These are phyloP conservation scores for Diglossa cyanea DNA, from an alignment of 2,797 vertebrate genomes.

Conservation along the genomic window DNA sequence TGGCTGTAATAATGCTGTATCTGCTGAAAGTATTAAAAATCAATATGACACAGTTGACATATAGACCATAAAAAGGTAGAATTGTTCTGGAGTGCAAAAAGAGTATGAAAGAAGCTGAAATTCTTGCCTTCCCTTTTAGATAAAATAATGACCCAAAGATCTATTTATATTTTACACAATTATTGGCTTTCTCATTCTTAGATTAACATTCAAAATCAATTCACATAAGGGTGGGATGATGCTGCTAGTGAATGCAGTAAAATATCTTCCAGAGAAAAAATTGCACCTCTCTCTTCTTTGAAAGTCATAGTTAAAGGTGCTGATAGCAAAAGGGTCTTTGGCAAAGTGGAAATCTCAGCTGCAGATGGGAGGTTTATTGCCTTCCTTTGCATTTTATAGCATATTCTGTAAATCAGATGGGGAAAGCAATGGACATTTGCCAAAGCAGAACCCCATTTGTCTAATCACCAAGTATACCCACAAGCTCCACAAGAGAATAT, in stretches of 20 bases:
- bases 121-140: background rate
- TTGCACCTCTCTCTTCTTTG: background rate
- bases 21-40: constrained; percentile 64
- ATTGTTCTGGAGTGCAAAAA: constrained; percentile 3
- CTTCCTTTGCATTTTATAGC: constrained; percentile 64
- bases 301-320: constrained; percentile 56
- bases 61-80: background rate
- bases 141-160: background rate
- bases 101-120: constrained; percentile 6
- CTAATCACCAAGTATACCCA: constrained; percentile 66
- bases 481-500: constrained; percentile 55
- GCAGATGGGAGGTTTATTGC: constrained; percentile 62
- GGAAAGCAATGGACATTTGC: constrained; percentile 67
- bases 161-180: constrained; percentile 31
- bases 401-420: constrained; percentile 63
- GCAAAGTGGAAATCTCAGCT: constrained; percentile 61
- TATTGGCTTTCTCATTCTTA: constrained; percentile 13
- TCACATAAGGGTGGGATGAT: background rate
- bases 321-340: constrained; percentile 57
- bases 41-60: constrained; percentile 14
- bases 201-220: constrained; percentile 43
- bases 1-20: constrained; percentile 47
- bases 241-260: background rate
- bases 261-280: constrained; percentile 15
- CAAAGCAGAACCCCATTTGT: constrained; percentile 64